Evolutionary conservation across 2,113 vertebrate genomes (phyloP).

Genomic region (Mandrillus leucophaeus): DNA sequence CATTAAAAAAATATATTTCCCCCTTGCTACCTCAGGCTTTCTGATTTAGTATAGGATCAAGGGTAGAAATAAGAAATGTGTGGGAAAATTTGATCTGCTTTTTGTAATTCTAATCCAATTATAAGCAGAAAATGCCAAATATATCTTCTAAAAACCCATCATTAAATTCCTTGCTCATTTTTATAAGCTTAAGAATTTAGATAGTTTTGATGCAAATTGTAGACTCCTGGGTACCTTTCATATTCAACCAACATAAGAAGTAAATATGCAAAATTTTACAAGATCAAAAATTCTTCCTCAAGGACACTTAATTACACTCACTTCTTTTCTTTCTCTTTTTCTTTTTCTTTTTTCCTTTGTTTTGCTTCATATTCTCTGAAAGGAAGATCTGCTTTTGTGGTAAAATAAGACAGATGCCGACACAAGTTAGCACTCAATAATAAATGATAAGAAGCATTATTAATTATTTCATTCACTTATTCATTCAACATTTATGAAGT

Average conservation of each 20-base stretch:
- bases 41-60: conserved; percentile 49
- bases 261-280: conserved; percentile 70
- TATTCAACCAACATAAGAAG: conserved; percentile 51
- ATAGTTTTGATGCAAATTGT: conserved; percentile 69
- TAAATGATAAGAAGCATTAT: neutral
- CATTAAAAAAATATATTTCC: neutral
- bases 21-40: conserved; percentile 13
- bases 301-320: conserved; percentile 60
- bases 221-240: conserved; percentile 62
- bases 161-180: conserved; percentile 62
- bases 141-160: conserved; percentile 62
- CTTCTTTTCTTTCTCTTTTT: neutral
- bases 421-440: neutral
- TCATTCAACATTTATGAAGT: conserved; percentile 1
- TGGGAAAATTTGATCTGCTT: conserved; percentile 51
- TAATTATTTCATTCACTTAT: conserved; percentile 7
- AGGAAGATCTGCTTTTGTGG: neutral
- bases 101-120: conserved; percentile 69
- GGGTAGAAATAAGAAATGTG: conserved; percentile 48
- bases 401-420: neutral
- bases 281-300: conserved; percentile 64
- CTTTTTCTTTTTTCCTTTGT: neutral
- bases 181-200: conserved; percentile 71
- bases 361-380: conserved; percentile 49
- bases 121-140: conserved; percentile 65